Percentiles rank a stretch among this genome's conserved stretches.
These are phyloP conservation scores for Bathynomus jamesi DNA, from an alignment of 1,140 invertebrate species.

Conservation along the genomic window DNA sequence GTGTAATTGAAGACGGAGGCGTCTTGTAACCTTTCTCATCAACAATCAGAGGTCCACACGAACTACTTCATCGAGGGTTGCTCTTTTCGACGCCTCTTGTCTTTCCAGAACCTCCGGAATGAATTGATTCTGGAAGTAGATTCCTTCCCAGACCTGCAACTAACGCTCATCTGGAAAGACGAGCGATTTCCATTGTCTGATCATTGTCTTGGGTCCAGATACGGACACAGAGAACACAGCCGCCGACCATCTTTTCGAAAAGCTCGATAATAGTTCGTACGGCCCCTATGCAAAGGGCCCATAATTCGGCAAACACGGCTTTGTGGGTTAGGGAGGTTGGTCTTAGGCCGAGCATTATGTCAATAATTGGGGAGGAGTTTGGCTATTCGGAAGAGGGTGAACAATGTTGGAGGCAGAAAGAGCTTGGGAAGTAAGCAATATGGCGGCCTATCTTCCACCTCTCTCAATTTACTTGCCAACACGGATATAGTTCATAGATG, in stretches of 20 bases:
- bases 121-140: background rate
- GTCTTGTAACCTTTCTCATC: background rate
- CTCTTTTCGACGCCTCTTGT: background rate
- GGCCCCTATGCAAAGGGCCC: too few species aligned
- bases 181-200: background rate
- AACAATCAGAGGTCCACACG: background rate
- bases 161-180: background rate
- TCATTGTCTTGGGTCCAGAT: background rate
- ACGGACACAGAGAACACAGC: background rate
- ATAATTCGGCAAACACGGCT: too few species aligned
- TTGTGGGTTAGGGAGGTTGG: too few species aligned
- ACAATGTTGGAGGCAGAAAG: background rate
- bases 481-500: background rate
- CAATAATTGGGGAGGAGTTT: background rate
- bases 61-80: background rate
- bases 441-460: background rate
- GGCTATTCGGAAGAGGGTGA: background rate
- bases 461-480: slow-evolving; percentile 1
- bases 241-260: too few species aligned
- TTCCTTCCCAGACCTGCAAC: background rate
- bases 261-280: too few species aligned
- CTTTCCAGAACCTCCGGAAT: background rate
- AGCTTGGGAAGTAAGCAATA: background rate
- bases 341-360: background rate
- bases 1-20: background rate